Evolutionary conservation across 2,797 vertebrate species (phyloP), one percentile per base, ranked within the genome.

Genomic region (Pelodytes ibericus): DNA sequence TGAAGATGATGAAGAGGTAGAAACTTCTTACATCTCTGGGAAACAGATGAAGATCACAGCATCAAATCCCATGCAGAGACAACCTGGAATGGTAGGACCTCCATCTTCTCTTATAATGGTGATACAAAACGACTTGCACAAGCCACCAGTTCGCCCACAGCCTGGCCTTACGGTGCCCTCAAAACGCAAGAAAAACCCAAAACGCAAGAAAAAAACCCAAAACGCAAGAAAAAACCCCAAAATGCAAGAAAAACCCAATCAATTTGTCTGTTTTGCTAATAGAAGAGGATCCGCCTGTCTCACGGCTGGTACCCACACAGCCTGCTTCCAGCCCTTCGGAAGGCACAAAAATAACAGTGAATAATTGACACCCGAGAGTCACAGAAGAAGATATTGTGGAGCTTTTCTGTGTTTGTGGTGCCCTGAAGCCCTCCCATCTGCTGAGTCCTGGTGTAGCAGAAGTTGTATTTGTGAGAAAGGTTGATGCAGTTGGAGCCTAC

Each of bases 371-470:
- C 81, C 95, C 95, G 24, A 90, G 97, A 18, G 97, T 99, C 82
- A 98, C 96, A 0, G 97, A 99, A 82, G 97, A 99, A 82, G 97
- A 99, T 87, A 99, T 99, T 68, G 95, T 99, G 97, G 98, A 99
- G 75, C 89, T 99, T 61, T 99, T 99, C 89, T 99, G 98, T 83
- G 98, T 98, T 56, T 99, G 96, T 3, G 97, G 97, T 0, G 98
- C 98, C 58, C 90, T 99, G 84, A 99, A 99, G 82, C 90, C 96
- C 82, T 96, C 97, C 1, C 91, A 96, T 2, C 90, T 99, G 80
- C 90, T 96, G 62, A 96, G 95, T 74, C 94, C 96, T 22, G 98
- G 98, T 3, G 92, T 97, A 26, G 98, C 96, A 2, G 98, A 99
- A 80, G 97, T 99, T 41, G 98, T 99, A 36, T 99, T 99, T 81